Conservation (phyloP, 2,113 vertebrate species). For the Buteo buteo region DNA sequence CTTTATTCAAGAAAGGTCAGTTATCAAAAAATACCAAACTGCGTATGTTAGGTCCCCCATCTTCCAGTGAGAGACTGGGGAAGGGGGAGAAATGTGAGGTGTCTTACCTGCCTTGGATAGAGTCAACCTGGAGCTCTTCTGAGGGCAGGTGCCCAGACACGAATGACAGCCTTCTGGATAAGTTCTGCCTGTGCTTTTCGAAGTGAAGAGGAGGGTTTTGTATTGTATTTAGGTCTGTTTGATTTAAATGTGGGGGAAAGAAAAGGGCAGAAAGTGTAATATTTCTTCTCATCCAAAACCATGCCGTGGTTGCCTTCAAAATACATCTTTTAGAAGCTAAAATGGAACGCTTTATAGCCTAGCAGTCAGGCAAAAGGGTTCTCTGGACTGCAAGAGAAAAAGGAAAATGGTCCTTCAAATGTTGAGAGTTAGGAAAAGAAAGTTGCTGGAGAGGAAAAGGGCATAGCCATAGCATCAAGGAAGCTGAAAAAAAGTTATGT, state of each 20-base stretch:
- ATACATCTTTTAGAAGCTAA: not conserved
- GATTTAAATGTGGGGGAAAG: not conserved
- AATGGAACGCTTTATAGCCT: not conserved
- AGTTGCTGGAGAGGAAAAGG: not conserved
- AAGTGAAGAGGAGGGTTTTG: not conserved
- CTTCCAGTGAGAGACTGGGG: not conserved
- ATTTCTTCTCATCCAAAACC: not conserved
- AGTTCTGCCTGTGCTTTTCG: not conserved
- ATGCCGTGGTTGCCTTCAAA: not conserved
- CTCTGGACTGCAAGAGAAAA: not conserved
- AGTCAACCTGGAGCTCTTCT: not conserved
- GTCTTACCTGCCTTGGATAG: not conserved
- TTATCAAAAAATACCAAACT: not conserved
- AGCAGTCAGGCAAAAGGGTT: not conserved
- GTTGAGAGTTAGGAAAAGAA: not conserved
- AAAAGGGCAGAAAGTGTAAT: not conserved
- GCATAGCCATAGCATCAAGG: not conserved
- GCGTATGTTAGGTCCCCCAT: fast-evolving
- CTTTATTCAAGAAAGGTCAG: not conserved
- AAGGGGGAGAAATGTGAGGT: fast-evolving
- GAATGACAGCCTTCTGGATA: not conserved
- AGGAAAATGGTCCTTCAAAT: not conserved
- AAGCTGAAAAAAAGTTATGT: not conserved
- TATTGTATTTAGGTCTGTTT: not conserved
- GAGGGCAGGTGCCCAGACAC: too few species aligned